Base-by-base conservation (phyloP, 1,140 invertebrate species). In the Temnothorax longispinosus region DNA sequence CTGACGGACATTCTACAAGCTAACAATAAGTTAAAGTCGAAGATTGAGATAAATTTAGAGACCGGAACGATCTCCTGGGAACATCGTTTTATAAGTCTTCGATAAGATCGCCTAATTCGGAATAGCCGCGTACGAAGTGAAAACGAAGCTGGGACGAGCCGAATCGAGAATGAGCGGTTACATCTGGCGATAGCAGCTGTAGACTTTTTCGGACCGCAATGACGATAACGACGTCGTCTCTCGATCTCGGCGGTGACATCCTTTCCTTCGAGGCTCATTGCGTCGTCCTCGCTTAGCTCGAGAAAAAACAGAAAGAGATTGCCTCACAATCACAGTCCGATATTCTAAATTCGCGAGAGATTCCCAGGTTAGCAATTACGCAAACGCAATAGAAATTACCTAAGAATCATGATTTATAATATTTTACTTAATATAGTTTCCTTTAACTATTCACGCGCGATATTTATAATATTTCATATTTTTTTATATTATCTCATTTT, bases 131-230 rank as follows among this genome's bases (percentile, higher is more conserved):
- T 38, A 35, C 13, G 35, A 52, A 80, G 3, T 18, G n/a, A 69
- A 18, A n/a, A 69, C 10, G 21, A 69, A 67, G 11, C 32, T 67
- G 1, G 11, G 11, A 47, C 10, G 32, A 80, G 3, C 32, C 4
- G 21, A 60, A 38, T 58, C n/a, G 35, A 69, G 35, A 50, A 27
- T 6, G 8, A 41, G 18, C 38, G 52, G 15, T 27, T 38, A 27
- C 80, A 75, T 84, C 54, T 84, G 54, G 38, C 21, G 69, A 41
- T 41, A 60, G 38, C 80, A 75, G 69, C 54, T 75, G 80, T 44
- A n/a, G 41, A 75, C 69, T 75, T 84, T 84, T 84, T 75, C 54
- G 18, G 52, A 27, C 7, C 6, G 52, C 35, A 56, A 54, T n/a
- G 52, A n/a, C 1, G 50, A 72, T 72, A 65, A 81, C 67, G 54